phyloP scores from a whole-genome alignment of 2,888 invertebrate species.

The Drosophila infuscata region DNA sequence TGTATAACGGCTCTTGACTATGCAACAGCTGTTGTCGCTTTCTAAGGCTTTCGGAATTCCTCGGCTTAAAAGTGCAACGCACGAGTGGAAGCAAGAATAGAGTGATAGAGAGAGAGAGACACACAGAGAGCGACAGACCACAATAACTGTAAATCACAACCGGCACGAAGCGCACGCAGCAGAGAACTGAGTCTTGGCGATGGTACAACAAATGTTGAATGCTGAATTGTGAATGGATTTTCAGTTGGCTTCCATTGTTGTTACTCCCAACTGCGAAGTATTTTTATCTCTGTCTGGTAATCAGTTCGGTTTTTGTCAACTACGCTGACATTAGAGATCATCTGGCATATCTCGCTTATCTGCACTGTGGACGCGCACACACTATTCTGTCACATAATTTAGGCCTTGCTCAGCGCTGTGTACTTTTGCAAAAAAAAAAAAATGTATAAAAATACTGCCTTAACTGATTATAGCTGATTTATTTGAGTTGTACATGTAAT shows the following conservation, averaged over 20 bases:
- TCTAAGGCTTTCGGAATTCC: conserved; percentile 10
- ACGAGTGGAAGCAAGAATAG: neutral
- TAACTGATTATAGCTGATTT: conserved; percentile 19
- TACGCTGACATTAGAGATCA: conserved; percentile 57
- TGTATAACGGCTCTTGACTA: conserved; percentile 12
- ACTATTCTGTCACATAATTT: conserved; percentile 35
- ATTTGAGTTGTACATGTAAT: conserved; percentile 3
- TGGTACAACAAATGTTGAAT: conserved; percentile 24
- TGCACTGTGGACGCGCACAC: conserved; percentile 22
- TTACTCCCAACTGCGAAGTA: conserved; percentile 21
- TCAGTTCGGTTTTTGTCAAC: conserved; percentile 41
- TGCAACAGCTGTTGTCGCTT: conserved; percentile 19
- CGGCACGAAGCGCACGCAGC: conserved; percentile 50
- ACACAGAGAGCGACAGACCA: neutral
- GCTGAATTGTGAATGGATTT: conserved; percentile 34
- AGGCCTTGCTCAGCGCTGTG: conserved; percentile 18
- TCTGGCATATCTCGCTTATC: conserved; percentile 42
- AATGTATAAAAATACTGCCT: conserved; percentile 13
- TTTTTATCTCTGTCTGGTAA: conserved; percentile 36
- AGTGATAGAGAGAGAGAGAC: neutral
- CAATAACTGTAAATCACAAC: conserved; percentile 46
- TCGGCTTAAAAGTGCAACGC: conserved; percentile 34
- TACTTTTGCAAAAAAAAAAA: conserved; percentile 5
- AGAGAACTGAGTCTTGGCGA: conserved; percentile 47
- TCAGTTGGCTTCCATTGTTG: conserved; percentile 41